These are phyloP conservation scores for Phaethon lepturus DNA, from an alignment of 2,113 vertebrate genomes.

Conservation along the genomic window DNA sequence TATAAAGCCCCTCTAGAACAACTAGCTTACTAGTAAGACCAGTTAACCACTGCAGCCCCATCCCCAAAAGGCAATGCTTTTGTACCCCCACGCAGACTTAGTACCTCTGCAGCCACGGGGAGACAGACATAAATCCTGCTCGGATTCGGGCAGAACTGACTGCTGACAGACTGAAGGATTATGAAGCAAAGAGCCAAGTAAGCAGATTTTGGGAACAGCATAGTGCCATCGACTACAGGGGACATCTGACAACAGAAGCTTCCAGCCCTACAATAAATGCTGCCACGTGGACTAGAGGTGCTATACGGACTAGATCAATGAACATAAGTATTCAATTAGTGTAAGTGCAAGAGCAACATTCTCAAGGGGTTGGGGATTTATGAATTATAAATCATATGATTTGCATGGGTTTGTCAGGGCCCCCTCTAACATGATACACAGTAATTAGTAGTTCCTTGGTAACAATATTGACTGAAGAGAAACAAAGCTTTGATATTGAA, in stretches of 20 bases:
- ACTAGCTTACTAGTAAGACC: neutral
- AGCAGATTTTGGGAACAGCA: neutral
- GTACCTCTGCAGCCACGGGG: neutral
- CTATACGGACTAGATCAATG: slow-evolving; percentile 55
- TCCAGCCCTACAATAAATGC: neutral
- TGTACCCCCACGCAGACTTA: neutral
- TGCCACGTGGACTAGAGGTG: slow-evolving; percentile 23
- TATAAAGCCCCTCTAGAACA: neutral
- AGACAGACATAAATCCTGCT: neutral
- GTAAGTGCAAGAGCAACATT: slow-evolving; percentile 45
- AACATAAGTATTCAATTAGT: slow-evolving; percentile 48
- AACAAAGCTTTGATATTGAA: neutral
- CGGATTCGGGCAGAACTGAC: neutral
- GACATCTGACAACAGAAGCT: neutral
- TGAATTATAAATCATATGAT: slow-evolving; percentile 57
- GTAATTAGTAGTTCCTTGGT: slow-evolving; percentile 46
- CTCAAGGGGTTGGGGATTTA: slow-evolving; percentile 8
- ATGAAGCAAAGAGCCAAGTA: neutral
- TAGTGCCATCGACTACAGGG: fast-evolving
- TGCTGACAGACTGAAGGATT: neutral
- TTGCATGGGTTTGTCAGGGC: slow-evolving; percentile 44
- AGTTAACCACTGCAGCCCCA: too few species aligned
- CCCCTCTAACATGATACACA: neutral
- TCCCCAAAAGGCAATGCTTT: neutral
- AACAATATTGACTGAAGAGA: slow-evolving; percentile 27